A percentile compares a stretch with the other conserved stretches of the same genome.
phyloP scores from a whole-genome alignment of 2,797 vertebrate genomes.

The Cephalopachus bancanus region DNA sequence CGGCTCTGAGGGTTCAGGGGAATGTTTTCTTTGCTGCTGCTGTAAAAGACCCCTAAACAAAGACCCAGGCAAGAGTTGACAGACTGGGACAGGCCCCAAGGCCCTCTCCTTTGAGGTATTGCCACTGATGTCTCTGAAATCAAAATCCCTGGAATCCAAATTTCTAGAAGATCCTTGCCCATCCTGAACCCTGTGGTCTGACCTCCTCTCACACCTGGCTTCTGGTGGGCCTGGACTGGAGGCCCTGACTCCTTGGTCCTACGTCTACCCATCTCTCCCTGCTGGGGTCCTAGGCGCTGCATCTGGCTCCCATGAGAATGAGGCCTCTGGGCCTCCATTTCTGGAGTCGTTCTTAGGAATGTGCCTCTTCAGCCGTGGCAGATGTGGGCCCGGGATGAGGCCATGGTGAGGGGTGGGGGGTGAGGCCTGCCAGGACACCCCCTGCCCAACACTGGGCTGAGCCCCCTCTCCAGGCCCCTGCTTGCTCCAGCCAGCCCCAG shows the following conservation, averaged over 20 bases:
- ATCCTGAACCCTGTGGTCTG: neutral
- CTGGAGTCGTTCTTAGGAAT: neutral
- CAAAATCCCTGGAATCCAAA: neutral
- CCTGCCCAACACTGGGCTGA: neutral
- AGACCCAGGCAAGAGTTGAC: neutral
- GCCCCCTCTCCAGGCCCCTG: neutral
- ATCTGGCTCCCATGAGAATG: neutral
- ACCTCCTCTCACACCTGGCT: neutral
- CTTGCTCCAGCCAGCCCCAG: neutral
- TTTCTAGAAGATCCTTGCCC: neutral
- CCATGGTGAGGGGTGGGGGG: neutral
- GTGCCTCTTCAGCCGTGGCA: constrained; percentile 26
- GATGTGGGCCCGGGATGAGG: constrained; percentile 3
- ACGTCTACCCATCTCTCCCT: neutral
- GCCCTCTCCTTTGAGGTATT: neutral
- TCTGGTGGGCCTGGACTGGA: neutral
- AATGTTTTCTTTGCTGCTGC: neutral
- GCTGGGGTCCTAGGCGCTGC: neutral
- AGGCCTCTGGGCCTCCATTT: neutral
- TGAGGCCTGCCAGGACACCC: constrained; percentile 39
- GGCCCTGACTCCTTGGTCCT: neutral
- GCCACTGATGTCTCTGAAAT: neutral
- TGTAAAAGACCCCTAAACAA: neutral
- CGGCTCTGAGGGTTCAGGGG: neutral
- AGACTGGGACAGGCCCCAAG: neutral